Evolutionary conservation across 2,888 invertebrate species (phyloP).

Genomic region (Xanthia icteritia): DNA sequence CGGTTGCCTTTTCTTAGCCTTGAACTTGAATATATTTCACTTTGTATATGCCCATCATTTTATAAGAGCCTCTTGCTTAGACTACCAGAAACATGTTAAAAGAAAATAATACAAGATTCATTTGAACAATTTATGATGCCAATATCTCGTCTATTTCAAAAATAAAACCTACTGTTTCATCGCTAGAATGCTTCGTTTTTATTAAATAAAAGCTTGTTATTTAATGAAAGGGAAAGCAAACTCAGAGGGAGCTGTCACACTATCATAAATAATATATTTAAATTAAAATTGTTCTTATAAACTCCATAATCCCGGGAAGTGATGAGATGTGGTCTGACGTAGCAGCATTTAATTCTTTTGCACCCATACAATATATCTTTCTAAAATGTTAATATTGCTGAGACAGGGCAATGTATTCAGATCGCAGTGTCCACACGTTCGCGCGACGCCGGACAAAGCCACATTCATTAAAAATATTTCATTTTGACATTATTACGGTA

Average conservation of each 20-base stretch:
- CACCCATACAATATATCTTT: slow-evolving; percentile 24
- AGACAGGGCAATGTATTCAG: slow-evolving; percentile 58
- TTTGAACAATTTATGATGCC: background rate
- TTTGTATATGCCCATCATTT: background rate
- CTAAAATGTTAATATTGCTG: slow-evolving; percentile 64
- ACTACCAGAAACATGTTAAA: too few species aligned
- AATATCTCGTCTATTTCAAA: background rate
- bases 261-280: background rate
- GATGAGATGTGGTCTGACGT: slow-evolving; percentile 6
- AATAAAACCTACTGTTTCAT: too few species aligned
- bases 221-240: background rate
- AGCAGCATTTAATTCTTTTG: slow-evolving; percentile 32
- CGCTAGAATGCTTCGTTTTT: too few species aligned
- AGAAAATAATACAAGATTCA: background rate
- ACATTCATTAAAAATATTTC: slow-evolving; percentile 70
- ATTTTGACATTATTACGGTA: slow-evolving; percentile 68
- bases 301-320: background rate
- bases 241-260: background rate
- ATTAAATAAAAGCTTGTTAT: background rate
- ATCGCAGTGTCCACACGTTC: slow-evolving; percentile 62
- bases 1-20: slow-evolving; percentile 43
- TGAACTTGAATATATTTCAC: slow-evolving; percentile 28
- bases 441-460: slow-evolving; percentile 54
- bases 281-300: background rate
- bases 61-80: background rate